Evolutionary conservation across 2,113 vertebrate species (phyloP), one percentile per base, ranked within the genome.

Genomic region (Dermatemys mawii): DNA sequence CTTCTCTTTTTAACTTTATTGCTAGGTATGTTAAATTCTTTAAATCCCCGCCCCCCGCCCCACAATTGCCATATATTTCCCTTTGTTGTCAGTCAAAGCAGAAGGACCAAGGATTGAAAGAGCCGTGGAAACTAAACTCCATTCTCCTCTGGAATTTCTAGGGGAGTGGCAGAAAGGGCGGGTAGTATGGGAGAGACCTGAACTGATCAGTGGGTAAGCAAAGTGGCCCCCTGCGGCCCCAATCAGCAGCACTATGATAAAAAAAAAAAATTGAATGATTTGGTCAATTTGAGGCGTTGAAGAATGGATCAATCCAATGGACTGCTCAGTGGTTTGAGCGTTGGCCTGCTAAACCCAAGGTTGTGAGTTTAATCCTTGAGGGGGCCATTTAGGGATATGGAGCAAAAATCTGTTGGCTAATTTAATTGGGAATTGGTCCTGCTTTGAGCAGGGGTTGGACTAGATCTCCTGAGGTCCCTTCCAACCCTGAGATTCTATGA

Each of bases 241-340:
- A 53, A n/a, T 91, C 86, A 89, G 90, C 93, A 94, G 11, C 79
- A 90, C 93, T 73, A 87, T 67, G 86, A 92, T 32, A 32, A 88
- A 81, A 89, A 70, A 27, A 8, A 88, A 81, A 89, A 70, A 27
- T 8, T 21, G 60, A 83, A 89, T 41, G 51, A 51, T 44, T 91
- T 75, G 70, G 70, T 89, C 90, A 83, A 80, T 83, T 86, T 84
- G 54, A 90, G 87, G 83, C 78, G 70, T 93, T 87, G 51, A 87
- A 24, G 19, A 29, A 41, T 41, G 24, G 63, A 79, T 93, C 85
- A 90, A 89, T 90, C 82, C 78, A 63, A 88, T 82, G 88, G 93
- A 6, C 46, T n/a, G n/a, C n/a, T n/a, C n/a, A n/a, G n/a, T n/a
- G n/a, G n/a, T n/a, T n/a, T n/a, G n/a, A n/a, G n/a, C n/a, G n/a